Evolutionary conservation across 64 coral and sea anemone genomes (phyloP), one percentile per base, ranked within the genome.

Genomic region (Trachythela sp.): DNA sequence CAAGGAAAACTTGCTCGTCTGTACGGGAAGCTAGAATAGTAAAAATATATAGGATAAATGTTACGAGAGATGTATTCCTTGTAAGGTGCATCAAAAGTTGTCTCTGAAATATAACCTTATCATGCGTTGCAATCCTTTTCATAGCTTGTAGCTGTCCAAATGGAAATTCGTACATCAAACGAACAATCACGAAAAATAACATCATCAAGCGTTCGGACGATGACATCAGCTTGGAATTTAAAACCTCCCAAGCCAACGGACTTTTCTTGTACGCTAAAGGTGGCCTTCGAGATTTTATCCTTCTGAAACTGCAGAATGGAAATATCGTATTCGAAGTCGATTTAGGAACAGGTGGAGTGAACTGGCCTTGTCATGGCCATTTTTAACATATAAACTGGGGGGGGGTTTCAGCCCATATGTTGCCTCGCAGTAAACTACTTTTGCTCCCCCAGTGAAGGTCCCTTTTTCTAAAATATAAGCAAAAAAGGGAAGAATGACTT

Each of bases 261-360:
- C 80, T 94, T 13, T 85, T 94, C 43, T 84, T 94, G 36, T 94
- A 85, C 30, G 70, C 87, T 15, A 94, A 94, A 31, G 93, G 93
- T 11, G 26, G 0, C 0, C 9, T 40, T 22, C 83, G 89, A 40
- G 93, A 94, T 51, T 91, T 85, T 41, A 84, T 94, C 9, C 84
- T 88, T 54, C 48, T 94, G 45, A 89, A 54, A 8, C 68, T 91
- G 58, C 70, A 88, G 24, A 42, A 91, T 42, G 90, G 86, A 14
- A 91, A 39, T 0, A 83, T 94, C 3, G 85, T 86, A 58, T 91
- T 88, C 45, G 71, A 91, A 72, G 88, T 85, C 32, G 93, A 94
- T 42, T 54, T 94, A 27, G 93, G 93, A 30, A 94, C 93, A 91
- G 93, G 93, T 94, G 77, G 38, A 14, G 13, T n/a, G 0, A 85